Evolutionary conservation across 2,113 vertebrate genomes (phyloP).

Genomic region (Lethenteron camtschaticum): DNA sequence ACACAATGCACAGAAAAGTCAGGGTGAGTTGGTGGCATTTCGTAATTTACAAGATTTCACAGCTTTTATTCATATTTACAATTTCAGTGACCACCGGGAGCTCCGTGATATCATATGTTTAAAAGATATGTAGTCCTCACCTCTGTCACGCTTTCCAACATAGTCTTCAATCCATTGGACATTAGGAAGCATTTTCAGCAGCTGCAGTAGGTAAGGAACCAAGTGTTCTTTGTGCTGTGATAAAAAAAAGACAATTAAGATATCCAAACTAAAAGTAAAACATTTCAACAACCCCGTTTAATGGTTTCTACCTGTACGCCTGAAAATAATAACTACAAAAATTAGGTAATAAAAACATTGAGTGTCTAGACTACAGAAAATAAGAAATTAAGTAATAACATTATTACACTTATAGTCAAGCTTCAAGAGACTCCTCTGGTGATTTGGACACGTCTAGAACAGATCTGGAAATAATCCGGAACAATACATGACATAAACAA

Average conservation of each 20-base stretch:
- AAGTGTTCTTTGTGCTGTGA: background rate
- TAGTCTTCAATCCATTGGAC: constrained; percentile 3
- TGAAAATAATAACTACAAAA: background rate
- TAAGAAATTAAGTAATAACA: too few relatives aligned
- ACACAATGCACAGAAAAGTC: background rate
- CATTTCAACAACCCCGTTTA: background rate
- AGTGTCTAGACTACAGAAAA: too few relatives aligned
- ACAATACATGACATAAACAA: background rate
- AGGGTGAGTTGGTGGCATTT: background rate
- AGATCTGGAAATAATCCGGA: too few relatives aligned
- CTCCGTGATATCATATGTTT: background rate
- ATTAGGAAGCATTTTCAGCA: background rate
- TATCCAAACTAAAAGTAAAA: background rate
- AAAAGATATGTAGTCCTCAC: background rate
- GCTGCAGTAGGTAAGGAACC: constrained; percentile 2
- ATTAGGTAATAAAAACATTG: too few relatives aligned
- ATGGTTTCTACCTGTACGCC: background rate
- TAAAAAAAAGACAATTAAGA: background rate
- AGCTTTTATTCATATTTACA: background rate
- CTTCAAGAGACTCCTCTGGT: too few relatives aligned
- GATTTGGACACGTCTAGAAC: too few relatives aligned
- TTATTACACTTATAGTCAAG: too few relatives aligned
- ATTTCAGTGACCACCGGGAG: background rate
- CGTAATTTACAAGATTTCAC: background rate
- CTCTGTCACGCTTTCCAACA: background rate